Conservation (phyloP, 1,140 invertebrate species). For the Macrobrachium rosenbergii region DNA sequence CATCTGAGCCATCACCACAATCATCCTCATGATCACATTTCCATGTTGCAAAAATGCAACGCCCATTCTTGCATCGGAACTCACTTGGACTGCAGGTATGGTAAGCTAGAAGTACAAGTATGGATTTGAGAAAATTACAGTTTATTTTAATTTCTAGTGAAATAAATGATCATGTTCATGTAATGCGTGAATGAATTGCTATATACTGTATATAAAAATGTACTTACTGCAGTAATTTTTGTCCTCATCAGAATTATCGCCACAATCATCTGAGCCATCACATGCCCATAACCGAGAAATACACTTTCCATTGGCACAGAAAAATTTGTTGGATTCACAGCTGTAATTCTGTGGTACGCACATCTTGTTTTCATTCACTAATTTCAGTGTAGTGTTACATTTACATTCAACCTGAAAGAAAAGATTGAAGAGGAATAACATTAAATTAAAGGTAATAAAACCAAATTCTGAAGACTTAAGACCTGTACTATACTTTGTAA, state of each 20-base stretch:
- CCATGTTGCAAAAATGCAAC: conserved; percentile 96
- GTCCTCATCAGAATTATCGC: conserved; percentile 95
- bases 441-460: too few relatives aligned
- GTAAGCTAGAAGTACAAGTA: conserved; percentile 76
- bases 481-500: too few relatives aligned
- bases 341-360: conserved; percentile 89
- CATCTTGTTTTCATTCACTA: conserved; percentile 94
- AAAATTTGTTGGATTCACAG: conserved; percentile 90
- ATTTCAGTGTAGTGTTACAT: conserved; percentile 86
- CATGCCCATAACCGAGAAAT: conserved; percentile 97
- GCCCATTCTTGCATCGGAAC: conserved; percentile 93
- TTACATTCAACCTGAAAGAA: conserved; percentile 80
- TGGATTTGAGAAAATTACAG: neutral
- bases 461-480: too few relatives aligned
- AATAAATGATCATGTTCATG: neutral
- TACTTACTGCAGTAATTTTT: conserved; percentile 87
- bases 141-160: neutral
- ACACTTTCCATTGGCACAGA: conserved; percentile 94
- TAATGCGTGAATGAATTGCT: neutral
- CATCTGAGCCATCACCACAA: conserved; percentile 92
- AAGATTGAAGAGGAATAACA: neutral
- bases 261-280: conserved; percentile 95
- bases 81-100: conserved; percentile 94
- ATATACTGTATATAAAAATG: neutral
- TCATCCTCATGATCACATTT: conserved; percentile 96